Percentiles rank a stretch among this genome's conserved stretches.
Conservation (phyloP, 2,113 vertebrate genomes). For the Aplodontia rufa region DNA sequence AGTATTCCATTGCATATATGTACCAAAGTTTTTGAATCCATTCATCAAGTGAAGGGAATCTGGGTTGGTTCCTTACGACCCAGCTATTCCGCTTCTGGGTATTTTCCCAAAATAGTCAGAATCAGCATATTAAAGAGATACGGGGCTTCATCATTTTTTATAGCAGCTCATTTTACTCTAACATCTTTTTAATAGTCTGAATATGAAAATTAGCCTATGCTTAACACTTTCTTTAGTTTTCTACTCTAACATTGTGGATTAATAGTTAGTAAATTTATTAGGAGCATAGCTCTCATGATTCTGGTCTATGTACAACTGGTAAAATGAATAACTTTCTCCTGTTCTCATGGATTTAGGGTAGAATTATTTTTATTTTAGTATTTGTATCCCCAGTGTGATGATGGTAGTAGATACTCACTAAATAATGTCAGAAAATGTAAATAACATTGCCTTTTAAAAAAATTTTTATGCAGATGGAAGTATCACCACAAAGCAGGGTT, state of each 20-base stretch:
- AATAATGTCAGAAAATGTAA: not conserved
- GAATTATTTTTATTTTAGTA: not conserved
- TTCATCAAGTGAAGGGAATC: too few species aligned
- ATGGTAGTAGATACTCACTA: not conserved
- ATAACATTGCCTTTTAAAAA: not conserved
- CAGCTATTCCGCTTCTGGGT: too few species aligned
- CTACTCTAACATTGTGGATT: not conserved
- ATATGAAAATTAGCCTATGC: not conserved
- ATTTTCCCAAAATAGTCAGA: too few species aligned
- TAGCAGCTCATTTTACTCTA: too few species aligned
- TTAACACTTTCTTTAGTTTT: not conserved
- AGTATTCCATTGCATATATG: too few species aligned
- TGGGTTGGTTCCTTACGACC: too few species aligned
- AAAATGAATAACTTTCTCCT: not conserved
- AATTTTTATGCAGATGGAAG: not conserved
- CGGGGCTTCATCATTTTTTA: too few species aligned
- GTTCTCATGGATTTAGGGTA: fast-evolving
- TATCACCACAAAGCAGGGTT: not conserved
- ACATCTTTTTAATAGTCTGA: not conserved
- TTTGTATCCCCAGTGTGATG: not conserved
- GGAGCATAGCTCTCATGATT: fast-evolving
- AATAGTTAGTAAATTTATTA: fast-evolving
- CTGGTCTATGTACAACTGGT: not conserved
- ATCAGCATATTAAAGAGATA: too few species aligned
- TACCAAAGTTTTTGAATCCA: too few species aligned